Base-by-base conservation (phyloP, 2,797 vertebrate species). In the Gallirallus australis region DNA sequence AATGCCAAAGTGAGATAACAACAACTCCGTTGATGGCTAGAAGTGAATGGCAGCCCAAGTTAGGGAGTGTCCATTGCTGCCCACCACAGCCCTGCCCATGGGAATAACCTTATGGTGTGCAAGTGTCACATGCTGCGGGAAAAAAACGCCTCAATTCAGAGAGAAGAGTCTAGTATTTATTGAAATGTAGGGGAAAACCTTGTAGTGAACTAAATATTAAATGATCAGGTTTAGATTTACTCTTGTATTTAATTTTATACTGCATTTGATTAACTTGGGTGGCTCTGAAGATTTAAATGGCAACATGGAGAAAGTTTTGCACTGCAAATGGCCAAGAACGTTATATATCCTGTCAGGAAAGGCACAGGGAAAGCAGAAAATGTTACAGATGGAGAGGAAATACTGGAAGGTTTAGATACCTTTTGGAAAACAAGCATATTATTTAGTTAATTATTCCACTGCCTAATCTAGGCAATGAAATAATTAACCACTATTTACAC, bases 371-470 rank as follows among this genome's bases (percentile, higher is more conserved):
- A 90, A 77, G 71, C 18, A 91, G 53, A 93, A 91, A 80, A 64
- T 27, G 20, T 57, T 65, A 80, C 68, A 93, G 75, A 81, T 53
- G 42, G 42, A 70, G 35, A 56, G 23, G 35, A 92, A 94, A 75
- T 53, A 89, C 13, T 54, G 24, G 3, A 21, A 86, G 27, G 7
- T 80, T 93, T 85, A 77, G 48, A 50, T 50, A 90, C 33, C 27
- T 37, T 71, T 61, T 66, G 56, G 75, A 94, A 84, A 81, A 73
- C 45, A 90, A 88, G 40, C 6, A 31, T 53, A n/a, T 50, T 84
- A 84, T 45, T 93, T 77, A 64, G n/a, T 45, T 83, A 91, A 91
- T 79, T 94, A 93, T 91, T 84, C 52, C 20, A 45, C 31, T 77
- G 79, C 25, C 33, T 82, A 76, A 86, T 82, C 31, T 48, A 72